A percentile compares a stretch with the other conserved stretches of the same genome.
These are phyloP conservation scores for Semotilus atromaculatus DNA, from an alignment of 2,797 vertebrate species.

Conservation along the genomic window DNA sequence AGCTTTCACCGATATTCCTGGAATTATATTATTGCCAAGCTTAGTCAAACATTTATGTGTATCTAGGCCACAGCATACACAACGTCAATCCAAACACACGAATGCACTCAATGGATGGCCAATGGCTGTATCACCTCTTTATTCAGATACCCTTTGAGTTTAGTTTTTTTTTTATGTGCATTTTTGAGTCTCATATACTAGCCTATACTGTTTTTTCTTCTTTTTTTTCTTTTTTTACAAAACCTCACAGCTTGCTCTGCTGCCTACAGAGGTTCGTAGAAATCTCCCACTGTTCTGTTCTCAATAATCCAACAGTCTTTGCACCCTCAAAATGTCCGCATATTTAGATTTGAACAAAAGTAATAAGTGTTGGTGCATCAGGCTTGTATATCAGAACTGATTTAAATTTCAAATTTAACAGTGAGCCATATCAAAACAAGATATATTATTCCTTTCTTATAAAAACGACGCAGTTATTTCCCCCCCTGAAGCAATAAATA, in stretches of 20 bases:
- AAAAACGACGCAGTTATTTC: constrained; percentile 65
- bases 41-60: constrained; percentile 27
- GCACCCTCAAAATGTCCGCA: constrained; percentile 51
- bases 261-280: constrained; percentile 28
- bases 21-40: constrained; percentile 42
- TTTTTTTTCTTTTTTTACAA: not conserved
- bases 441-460: constrained; percentile 70
- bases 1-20: constrained; percentile 52
- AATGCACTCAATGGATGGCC: not conserved
- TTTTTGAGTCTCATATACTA: not conserved
- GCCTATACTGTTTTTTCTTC: not conserved
- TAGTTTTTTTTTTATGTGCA: not conserved
- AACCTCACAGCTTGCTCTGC: not conserved
- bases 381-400: constrained; percentile 57
- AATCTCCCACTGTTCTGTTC: constrained; percentile 46
- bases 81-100: not conserved
- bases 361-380: constrained; percentile 58
- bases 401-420: constrained; percentile 67
- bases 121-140: not conserved
- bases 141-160: not conserved
- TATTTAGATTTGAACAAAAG: constrained; percentile 59
- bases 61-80: constrained; percentile 8
- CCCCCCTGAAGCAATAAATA: constrained; percentile 75
- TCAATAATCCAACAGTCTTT: constrained; percentile 30
- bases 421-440: constrained; percentile 65